Evolutionary conservation across 2,888 invertebrate genomes (phyloP).

Genomic region (Drosophila silvestris): DNA sequence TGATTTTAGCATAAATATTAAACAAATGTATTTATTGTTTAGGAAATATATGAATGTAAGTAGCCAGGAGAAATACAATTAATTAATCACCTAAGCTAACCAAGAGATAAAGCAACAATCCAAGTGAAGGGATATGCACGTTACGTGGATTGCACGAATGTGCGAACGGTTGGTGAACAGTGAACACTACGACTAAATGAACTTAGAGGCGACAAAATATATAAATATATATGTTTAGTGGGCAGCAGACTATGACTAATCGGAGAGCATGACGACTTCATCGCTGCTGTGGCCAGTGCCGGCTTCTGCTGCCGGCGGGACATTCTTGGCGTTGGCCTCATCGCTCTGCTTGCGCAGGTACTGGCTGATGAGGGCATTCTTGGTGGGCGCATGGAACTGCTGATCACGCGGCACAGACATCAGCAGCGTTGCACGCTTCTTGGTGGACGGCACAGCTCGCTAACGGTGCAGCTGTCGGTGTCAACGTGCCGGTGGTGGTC

Average conservation of each 20-base stretch:
- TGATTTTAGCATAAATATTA: slow-evolving; percentile 25
- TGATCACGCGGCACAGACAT: slow-evolving; percentile 84
- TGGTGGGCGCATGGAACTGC: slow-evolving; percentile 76
- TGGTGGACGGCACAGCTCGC: slow-evolving; percentile 25
- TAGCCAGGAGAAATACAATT: slow-evolving; percentile 7
- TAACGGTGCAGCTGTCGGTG: slow-evolving; percentile 19
- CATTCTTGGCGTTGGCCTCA: slow-evolving; percentile 10
- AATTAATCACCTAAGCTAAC: background rate
- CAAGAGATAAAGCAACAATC: background rate
- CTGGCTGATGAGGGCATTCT: slow-evolving; percentile 85
- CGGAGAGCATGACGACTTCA: slow-evolving; percentile 69
- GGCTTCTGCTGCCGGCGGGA: background rate
- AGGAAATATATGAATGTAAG: slow-evolving; percentile 3
- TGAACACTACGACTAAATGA: slow-evolving; percentile 40
- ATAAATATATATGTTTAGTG: background rate
- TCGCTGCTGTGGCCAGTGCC: slow-evolving; percentile 12
- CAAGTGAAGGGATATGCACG: slow-evolving; percentile 21
- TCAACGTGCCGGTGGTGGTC: slow-evolving; percentile 1
- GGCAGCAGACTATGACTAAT: slow-evolving; percentile 29
- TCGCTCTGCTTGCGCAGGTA: slow-evolving; percentile 83
- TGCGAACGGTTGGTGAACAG: slow-evolving; percentile 17
- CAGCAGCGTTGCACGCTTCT: slow-evolving; percentile 84
- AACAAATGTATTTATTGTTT: slow-evolving; percentile 22
- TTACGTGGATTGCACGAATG: slow-evolving; percentile 7
- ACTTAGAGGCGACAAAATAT: slow-evolving; percentile 18